Percentiles rank a stretch among this genome's conserved stretches.
phyloP scores from a whole-genome alignment of 2,888 invertebrate genomes.

The Eilema sororculum region DNA sequence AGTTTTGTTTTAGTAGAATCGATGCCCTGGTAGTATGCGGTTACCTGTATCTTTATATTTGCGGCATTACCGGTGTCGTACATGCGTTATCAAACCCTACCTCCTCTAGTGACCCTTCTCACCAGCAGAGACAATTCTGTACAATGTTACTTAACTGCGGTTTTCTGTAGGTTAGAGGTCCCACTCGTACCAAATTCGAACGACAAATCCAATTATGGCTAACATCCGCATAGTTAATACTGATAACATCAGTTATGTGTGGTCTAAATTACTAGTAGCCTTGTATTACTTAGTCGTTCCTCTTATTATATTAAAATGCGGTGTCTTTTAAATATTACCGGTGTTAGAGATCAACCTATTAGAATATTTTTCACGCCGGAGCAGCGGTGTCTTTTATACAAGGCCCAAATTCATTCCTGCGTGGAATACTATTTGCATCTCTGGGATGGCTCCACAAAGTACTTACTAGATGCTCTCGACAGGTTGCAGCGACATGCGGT shows the following conservation, averaged over 20 bases:
- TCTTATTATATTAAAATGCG: neutral
- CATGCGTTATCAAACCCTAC: neutral
- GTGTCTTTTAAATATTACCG: too few species aligned
- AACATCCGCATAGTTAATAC: conserved; percentile 1
- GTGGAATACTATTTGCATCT: too few species aligned
- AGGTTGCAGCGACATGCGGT: too few species aligned
- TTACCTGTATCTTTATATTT: neutral
- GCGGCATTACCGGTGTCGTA: neutral
- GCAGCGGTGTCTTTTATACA: too few species aligned
- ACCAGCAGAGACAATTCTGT: conserved; percentile 1
- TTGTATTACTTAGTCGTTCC: neutral
- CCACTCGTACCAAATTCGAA: neutral
- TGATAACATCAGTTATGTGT: neutral
- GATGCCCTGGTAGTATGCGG: neutral
- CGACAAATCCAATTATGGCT: neutral
- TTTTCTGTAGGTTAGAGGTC: neutral
- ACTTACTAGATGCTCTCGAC: too few species aligned
- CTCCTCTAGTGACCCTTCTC: neutral
- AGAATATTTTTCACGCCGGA: too few species aligned
- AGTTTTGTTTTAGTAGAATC: too few species aligned
- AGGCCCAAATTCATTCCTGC: too few species aligned
- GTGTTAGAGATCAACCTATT: too few species aligned
- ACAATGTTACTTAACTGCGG: conserved; percentile 1
- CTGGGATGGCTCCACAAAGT: too few species aligned
- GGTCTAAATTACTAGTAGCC: conserved; percentile 2